These are phyloP conservation scores for Etheostoma spectabile DNA, from an alignment of 2,113 vertebrate species.

Conservation along the genomic window DNA sequence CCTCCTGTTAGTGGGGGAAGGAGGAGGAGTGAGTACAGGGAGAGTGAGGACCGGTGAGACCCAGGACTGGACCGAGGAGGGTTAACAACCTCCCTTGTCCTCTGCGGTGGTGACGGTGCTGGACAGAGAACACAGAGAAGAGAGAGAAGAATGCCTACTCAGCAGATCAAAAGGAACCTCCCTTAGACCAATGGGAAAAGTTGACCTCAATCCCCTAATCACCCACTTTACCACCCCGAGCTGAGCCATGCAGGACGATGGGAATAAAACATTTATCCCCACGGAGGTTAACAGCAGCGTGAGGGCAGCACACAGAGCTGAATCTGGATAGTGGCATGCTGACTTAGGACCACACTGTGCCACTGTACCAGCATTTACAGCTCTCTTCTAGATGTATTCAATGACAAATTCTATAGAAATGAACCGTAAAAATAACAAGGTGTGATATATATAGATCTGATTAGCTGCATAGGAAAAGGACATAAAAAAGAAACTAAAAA, in stretches of 20 bases:
- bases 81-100: conserved; percentile 78
- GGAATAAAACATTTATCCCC: conserved; percentile 49
- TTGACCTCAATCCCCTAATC: conserved; percentile 72
- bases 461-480: not conserved
- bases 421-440: conserved; percentile 12
- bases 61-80: conserved; percentile 68
- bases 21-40: conserved; percentile 31
- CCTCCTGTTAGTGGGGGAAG: conserved; percentile 37
- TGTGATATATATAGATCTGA: conserved; percentile 3
- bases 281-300: conserved; percentile 47
- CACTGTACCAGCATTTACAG: not conserved
- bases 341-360: conserved; percentile 15
- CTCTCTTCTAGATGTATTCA: conserved; percentile 3
- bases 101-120: conserved; percentile 45
- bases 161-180: conserved; percentile 76
- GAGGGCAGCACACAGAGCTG: conserved; percentile 27
- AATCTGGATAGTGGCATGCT: not conserved
- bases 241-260: conserved; percentile 29
- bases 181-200: conserved; percentile 56
- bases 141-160: conserved; percentile 70
- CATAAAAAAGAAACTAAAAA: not conserved
- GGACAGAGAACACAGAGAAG: conserved; percentile 67
- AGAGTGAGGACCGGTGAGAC: conserved; percentile 40
- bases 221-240: conserved; percentile 59
- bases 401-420: not conserved